Conservation (phyloP, 2,113 vertebrate species). For the Pelodiscus sinensis region DNA sequence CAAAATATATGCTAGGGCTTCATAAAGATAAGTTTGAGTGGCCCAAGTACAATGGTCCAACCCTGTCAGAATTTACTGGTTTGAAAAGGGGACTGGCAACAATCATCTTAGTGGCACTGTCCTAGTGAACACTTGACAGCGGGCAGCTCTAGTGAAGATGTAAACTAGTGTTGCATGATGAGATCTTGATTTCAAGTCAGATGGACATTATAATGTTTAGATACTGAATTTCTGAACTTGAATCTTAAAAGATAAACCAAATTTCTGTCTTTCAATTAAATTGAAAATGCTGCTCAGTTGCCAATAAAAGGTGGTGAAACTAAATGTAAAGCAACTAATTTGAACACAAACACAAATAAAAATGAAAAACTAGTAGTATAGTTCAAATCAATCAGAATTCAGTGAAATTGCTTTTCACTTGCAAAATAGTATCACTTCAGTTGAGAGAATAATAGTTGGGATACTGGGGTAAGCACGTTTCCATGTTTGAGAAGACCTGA, state of each 20-base stretch:
- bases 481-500: neutral
- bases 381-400: neutral
- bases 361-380: neutral
- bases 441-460: neutral
- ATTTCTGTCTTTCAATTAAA: neutral
- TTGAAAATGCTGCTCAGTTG: too few relatives aligned
- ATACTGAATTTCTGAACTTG: neutral
- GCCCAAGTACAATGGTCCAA: neutral
- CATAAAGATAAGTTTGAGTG: neutral
- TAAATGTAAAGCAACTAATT: neutral
- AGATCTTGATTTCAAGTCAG: neutral
- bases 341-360: neutral
- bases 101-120: neutral
- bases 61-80: neutral
- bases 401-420: neutral
- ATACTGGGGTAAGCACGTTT: neutral
- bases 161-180: neutral
- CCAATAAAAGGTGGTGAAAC: neutral
- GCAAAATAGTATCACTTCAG: neutral
- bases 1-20: neutral
- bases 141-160: neutral
- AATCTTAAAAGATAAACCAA: neutral
- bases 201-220: neutral
- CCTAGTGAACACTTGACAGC: neutral
- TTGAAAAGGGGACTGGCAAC: neutral